Percentiles rank a stretch among this genome's conserved stretches.
These are phyloP conservation scores for Boulengeromyrus knoepffleri DNA, from an alignment of 2,113 vertebrate species.

Conservation along the genomic window DNA sequence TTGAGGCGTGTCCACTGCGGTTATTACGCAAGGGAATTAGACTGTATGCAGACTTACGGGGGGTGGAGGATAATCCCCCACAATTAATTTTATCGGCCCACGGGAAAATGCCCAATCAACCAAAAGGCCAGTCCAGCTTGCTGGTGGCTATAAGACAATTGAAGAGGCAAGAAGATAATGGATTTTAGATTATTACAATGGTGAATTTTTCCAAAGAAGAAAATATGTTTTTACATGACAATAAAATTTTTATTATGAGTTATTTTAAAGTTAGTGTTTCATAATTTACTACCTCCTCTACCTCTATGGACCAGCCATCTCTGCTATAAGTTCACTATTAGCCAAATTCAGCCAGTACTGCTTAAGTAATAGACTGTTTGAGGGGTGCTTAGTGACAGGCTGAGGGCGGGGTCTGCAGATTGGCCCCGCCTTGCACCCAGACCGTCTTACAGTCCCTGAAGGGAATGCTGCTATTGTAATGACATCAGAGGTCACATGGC, in stretches of 20 bases:
- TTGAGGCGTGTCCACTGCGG: background rate
- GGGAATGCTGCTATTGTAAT: constrained; percentile 54
- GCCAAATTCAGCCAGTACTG: background rate
- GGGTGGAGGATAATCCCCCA: background rate
- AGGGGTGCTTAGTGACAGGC: background rate
- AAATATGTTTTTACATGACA: background rate
- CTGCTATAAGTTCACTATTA: background rate
- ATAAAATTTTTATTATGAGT: background rate
- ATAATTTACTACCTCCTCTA: background rate
- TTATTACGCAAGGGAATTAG: background rate
- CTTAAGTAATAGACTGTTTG: background rate
- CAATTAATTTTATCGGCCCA: background rate
- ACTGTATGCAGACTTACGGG: background rate
- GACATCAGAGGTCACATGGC: constrained; percentile 50
- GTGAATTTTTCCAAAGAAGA: background rate
- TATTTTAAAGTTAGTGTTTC: background rate
- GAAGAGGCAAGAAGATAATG: background rate
- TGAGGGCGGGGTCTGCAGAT: background rate
- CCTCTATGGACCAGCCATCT: background rate
- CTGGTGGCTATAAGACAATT: background rate
- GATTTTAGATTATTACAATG: background rate
- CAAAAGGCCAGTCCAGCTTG: background rate
- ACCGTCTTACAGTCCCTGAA: constrained; percentile 23
- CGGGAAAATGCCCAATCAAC: background rate
- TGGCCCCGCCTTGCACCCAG: constrained; percentile 17